Evolutionary conservation across 2,797 vertebrate genomes (phyloP), one percentile per base, ranked within the genome.

Genomic region (Oreochromis grahami): DNA sequence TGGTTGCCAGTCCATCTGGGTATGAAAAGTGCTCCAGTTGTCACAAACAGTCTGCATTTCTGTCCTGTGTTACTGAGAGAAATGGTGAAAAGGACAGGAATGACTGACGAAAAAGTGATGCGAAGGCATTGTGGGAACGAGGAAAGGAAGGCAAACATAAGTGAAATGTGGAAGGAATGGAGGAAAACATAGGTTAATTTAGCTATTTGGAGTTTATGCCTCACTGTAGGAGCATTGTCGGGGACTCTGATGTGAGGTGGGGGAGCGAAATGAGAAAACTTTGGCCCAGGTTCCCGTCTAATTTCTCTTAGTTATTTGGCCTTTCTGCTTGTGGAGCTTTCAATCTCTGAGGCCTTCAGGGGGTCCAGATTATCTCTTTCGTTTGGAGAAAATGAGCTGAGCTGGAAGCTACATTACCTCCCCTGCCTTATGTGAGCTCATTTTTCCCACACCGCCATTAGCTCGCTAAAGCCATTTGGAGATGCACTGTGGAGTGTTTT

Each of bases 301-400:
- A 94, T 95, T 94, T 92, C 91, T 93, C 79, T 90, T 92, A 89
- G 89, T 92, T 93, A 94, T 93, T 94, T 94, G 91, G 91, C 83
- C 88, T 92, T 93, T 93, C 90, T 4, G 85, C 90, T 85, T 76
- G 84, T 24, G 70, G 89, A 76, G 91, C 88, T 92, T 94, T 95
- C 93, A 94, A 93, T 95, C 93, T 93, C 58, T 1, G 56, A 82
- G 72, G 90, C 92, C 94, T 92, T 92, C 13, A 2, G 93, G 94
- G 95, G 94, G 92, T 94, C 91, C 91, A 91, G 92, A 94, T 95
- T 87, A 95, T 93, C 91, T 93, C 93, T 94, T 94, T 92, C 83
- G 89, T 94, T 94, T 89, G 84, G 91, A 94, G 91, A 92, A 94
- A 96, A 94, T 94, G 92, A 95, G 90, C 91, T 78, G 87, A 89